Evolutionary conservation across 1,140 invertebrate genomes (phyloP).

Genomic region (Drosophila virilis): DNA sequence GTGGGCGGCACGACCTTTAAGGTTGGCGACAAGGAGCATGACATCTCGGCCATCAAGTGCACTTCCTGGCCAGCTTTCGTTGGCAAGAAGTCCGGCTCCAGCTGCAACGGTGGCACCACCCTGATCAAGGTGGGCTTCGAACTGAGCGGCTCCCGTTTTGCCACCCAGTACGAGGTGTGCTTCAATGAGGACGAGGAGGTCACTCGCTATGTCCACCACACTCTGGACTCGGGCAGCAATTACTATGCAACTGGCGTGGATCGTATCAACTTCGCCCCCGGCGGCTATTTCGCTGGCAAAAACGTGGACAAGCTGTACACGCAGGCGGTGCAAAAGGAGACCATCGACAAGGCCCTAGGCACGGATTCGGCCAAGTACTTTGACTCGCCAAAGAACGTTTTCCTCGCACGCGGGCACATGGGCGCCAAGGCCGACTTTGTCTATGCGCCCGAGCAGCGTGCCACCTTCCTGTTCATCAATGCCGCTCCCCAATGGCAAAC

Average conservation of each 20-base stretch:
- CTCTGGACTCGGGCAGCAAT: slow-evolving; percentile 60
- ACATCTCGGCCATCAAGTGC: slow-evolving; percentile 67
- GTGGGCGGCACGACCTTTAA: slow-evolving; percentile 61
- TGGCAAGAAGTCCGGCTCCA: slow-evolving; percentile 65
- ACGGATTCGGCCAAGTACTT: slow-evolving; percentile 56
- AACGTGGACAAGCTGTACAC: slow-evolving; percentile 78
- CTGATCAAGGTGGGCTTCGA: slow-evolving; percentile 69
- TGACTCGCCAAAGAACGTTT: slow-evolving; percentile 70
- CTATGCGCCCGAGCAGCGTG: slow-evolving; percentile 86
- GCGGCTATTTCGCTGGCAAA: slow-evolving; percentile 69
- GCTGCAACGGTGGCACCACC: slow-evolving; percentile 70
- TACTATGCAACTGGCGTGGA: slow-evolving; percentile 73
- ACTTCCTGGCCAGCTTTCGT: slow-evolving; percentile 65
- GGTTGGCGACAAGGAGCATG: slow-evolving; percentile 53
- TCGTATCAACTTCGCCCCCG: slow-evolving; percentile 69
- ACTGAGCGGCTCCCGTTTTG: slow-evolving; percentile 59
- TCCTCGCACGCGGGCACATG: slow-evolving; percentile 87
- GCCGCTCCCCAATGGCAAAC: slow-evolving; percentile 88
- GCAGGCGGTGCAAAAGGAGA: slow-evolving; percentile 62
- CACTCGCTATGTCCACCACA: slow-evolving; percentile 81
- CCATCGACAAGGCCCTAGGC: slow-evolving; percentile 68
- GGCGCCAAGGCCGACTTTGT: slow-evolving; percentile 88
- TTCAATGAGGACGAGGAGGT: slow-evolving; percentile 75
- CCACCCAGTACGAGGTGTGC: slow-evolving; percentile 84
- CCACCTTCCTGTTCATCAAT: slow-evolving; percentile 89